These are phyloP conservation scores for Poeciliopsis prolifica DNA, from an alignment of 2,113 vertebrate species.

Conservation along the genomic window DNA sequence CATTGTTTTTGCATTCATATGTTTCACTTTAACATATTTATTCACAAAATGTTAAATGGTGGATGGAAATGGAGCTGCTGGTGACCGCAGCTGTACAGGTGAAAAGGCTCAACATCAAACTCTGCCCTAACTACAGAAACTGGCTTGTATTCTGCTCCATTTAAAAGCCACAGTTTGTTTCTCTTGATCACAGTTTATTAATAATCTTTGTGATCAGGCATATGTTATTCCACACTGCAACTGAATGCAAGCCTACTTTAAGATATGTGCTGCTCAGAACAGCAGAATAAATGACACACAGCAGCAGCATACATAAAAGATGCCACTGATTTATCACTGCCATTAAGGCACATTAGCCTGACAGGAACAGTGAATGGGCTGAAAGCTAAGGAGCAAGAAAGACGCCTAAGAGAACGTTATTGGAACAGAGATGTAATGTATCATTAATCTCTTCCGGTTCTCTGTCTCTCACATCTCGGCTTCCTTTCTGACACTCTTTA, in stretches of 20 bases:
- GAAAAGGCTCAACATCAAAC: background rate
- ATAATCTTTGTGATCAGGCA: background rate
- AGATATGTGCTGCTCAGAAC: slow-evolving; percentile 19
- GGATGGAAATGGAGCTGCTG: too few species aligned
- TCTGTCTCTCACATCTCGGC: slow-evolving; percentile 21
- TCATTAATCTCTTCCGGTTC: slow-evolving; percentile 53
- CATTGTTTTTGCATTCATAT: too few species aligned
- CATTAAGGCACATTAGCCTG: slow-evolving; percentile 53
- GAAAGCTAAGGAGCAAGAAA: slow-evolving; percentile 33
- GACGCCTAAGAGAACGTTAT: slow-evolving; percentile 35
- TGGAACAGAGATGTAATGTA: slow-evolving; percentile 24
- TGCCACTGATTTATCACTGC: slow-evolving; percentile 46
- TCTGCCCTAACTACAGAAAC: background rate
- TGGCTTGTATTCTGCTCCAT: background rate
- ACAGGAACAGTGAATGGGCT: slow-evolving; percentile 39
- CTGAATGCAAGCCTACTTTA: background rate
- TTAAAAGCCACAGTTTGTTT: background rate
- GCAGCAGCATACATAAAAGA: slow-evolving; percentile 13
- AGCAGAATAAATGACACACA: slow-evolving; percentile 25
- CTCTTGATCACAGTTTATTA: background rate
- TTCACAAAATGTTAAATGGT: too few species aligned
- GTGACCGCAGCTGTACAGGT: too few species aligned
- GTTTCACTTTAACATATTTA: too few species aligned
- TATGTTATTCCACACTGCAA: slow-evolving; percentile 7
- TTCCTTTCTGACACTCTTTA: slow-evolving; percentile 63